These are phyloP conservation scores for Thalassoma bifasciatum DNA, from an alignment of 2,113 vertebrate species.

Conservation along the genomic window DNA sequence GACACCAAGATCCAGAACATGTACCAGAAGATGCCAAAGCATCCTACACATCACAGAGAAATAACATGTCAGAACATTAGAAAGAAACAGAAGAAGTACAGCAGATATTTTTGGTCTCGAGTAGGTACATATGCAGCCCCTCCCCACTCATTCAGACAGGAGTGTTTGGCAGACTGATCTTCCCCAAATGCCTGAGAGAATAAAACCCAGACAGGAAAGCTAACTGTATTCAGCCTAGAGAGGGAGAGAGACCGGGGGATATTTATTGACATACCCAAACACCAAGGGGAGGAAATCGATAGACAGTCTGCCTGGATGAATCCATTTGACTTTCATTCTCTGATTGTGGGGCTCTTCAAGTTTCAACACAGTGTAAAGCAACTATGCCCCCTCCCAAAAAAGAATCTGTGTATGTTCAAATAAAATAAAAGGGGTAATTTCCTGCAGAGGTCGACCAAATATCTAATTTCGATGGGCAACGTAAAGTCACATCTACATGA, in stretches of 20 bases:
- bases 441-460: not conserved
- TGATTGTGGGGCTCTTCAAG: slow-evolving; percentile 27
- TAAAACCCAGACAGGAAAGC: slow-evolving; percentile 54
- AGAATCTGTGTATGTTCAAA: not conserved
- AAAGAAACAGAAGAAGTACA: slow-evolving; percentile 2
- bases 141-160: not conserved
- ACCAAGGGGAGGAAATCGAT: slow-evolving; percentile 71
- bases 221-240: slow-evolving; percentile 55
- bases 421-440: not conserved
- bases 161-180: slow-evolving; percentile 38
- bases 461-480: not conserved
- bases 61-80: not conserved
- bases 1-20: slow-evolving; percentile 98
- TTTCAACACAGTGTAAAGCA: slow-evolving; percentile 31
- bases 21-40: slow-evolving; percentile 96
- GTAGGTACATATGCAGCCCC: not conserved
- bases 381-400: not conserved
- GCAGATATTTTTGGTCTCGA: slow-evolving; percentile 21
- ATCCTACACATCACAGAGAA: slow-evolving; percentile 80
- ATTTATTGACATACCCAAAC: slow-evolving; percentile 75
- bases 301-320: slow-evolving; percentile 67
- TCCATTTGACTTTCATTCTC: slow-evolving; percentile 74
- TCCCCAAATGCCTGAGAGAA: slow-evolving; percentile 59
- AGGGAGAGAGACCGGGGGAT: slow-evolving; percentile 36
- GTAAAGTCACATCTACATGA: not conserved